Conservation (phyloP, 2,888 invertebrate species). For the Lampropteryx suffumata region DNA sequence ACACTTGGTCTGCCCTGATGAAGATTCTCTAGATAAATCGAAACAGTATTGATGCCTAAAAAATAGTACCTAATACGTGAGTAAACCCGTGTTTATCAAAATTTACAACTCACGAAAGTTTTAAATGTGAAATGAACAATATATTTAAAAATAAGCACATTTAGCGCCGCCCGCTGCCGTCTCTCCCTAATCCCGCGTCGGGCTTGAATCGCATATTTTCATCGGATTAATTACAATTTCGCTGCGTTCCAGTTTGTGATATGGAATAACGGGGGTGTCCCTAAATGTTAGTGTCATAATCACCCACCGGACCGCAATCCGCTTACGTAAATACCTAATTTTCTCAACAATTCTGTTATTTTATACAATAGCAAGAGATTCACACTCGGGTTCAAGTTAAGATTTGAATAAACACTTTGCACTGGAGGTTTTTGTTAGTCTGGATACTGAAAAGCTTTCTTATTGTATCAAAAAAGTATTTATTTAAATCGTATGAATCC, state of each 20-base stretch:
- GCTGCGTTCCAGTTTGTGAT: constrained; percentile 42
- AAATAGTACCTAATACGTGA: too few relatives aligned
- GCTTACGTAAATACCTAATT: constrained; percentile 32
- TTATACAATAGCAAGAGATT: neutral
- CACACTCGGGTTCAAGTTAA: neutral
- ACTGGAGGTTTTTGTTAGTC: too few relatives aligned
- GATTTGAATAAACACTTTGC: too few relatives aligned
- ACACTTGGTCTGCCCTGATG: too few relatives aligned
- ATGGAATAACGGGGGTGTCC: constrained; percentile 33
- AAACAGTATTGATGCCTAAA: too few relatives aligned
- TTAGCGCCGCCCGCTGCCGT: neutral
- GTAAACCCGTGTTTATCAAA: too few relatives aligned
- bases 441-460: too few relatives aligned
- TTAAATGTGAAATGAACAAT: too few relatives aligned
- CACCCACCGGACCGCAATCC: constrained; percentile 30
- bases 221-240: constrained; percentile 57
- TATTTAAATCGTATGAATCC: too few relatives aligned
- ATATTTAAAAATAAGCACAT: constrained; percentile 1
- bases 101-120: too few relatives aligned
- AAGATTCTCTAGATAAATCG: too few relatives aligned
- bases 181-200: constrained; percentile 32
- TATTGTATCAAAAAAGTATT: too few relatives aligned
- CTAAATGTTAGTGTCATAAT: constrained; percentile 37
- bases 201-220: constrained; percentile 64
- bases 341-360: constrained; percentile 26